Conservation (phyloP, 1,140 invertebrate species). For the Drosophila burlai region DNA sequence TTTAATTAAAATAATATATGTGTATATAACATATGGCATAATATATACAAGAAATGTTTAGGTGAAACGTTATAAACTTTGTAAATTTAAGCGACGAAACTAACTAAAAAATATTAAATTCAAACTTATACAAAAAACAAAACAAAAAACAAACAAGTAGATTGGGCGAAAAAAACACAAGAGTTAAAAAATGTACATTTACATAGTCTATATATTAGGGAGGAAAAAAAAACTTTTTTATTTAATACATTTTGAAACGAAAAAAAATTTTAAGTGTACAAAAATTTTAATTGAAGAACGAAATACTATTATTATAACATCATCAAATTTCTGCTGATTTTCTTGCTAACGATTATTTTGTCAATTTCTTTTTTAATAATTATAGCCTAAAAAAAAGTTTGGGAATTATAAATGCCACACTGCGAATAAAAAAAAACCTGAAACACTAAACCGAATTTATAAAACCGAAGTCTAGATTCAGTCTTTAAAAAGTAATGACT, state of each 20-base stretch:
- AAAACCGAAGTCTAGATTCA: slow-evolving; percentile 36
- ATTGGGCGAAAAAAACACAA: slow-evolving; percentile 17
- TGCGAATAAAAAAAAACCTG: slow-evolving; percentile 37
- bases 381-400: neutral
- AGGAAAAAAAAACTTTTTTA: neutral
- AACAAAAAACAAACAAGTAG: neutral
- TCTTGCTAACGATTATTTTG: neutral
- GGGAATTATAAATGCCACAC: slow-evolving; percentile 28
- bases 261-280: neutral
- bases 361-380: slow-evolving; percentile 3
- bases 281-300: slow-evolving; percentile 4
- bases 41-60: slow-evolving; percentile 60
- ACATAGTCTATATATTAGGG: slow-evolving; percentile 34
- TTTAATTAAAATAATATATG: slow-evolving; percentile 31
- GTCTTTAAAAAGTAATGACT: slow-evolving; percentile 24
- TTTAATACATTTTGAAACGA: neutral
- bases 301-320: neutral
- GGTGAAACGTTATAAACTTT: slow-evolving; percentile 76
- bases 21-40: slow-evolving; percentile 43
- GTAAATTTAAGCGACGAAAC: slow-evolving; percentile 64
- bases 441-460: slow-evolving; percentile 73
- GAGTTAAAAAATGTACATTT: slow-evolving; percentile 52
- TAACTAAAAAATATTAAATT: slow-evolving; percentile 20
- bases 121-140: slow-evolving; percentile 17
- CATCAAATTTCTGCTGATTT: neutral